These are phyloP conservation scores for Chondrosia reniformis DNA, from an alignment of 37 sponge, comb jelly and placozoan genomes.

Conservation along the genomic window DNA sequence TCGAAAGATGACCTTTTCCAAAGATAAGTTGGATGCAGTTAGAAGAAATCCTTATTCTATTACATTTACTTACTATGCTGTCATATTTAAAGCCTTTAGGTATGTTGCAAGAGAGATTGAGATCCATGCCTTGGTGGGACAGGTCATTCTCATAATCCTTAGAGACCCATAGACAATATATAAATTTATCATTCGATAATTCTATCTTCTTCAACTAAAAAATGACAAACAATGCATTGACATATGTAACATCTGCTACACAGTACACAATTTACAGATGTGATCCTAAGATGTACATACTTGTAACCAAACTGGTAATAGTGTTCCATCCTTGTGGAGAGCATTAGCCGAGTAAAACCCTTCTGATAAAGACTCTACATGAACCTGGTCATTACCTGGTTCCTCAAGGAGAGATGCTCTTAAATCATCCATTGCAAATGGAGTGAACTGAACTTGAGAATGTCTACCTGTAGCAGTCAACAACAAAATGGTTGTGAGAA, in stretches of 20 bases:
- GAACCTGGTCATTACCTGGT: background rate
- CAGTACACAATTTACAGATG: background rate
- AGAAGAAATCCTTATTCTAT: too few species aligned
- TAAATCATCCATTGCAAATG: background rate
- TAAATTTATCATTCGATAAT: conserved; percentile 32
- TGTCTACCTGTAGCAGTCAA: too few species aligned
- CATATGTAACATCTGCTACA: too few species aligned
- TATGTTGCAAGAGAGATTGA: conserved; percentile 53
- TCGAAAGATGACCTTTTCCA: too few species aligned
- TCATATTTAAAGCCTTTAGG: conserved; percentile 11
- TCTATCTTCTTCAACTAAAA: conserved; percentile 62
- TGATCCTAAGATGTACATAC: conserved; percentile 19
- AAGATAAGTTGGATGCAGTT: too few species aligned
- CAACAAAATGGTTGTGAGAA: background rate
- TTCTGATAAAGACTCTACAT: conserved; percentile 39
- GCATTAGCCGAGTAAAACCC: conserved; percentile 70
- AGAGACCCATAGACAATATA: conserved; percentile 83
- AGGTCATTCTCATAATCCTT: conserved; percentile 59
- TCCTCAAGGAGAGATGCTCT: background rate
- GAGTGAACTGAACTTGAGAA: conserved; percentile 4
- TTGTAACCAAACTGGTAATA: conserved; percentile 65
- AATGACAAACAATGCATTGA: background rate
- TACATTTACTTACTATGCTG: conserved; percentile 8
- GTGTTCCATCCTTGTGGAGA: conserved; percentile 82
- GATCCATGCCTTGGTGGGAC: conserved; percentile 37